Evolutionary conservation across 1,140 invertebrate species (phyloP), one percentile per base, ranked within the genome.

Genomic region (Ylistrum balloti): DNA sequence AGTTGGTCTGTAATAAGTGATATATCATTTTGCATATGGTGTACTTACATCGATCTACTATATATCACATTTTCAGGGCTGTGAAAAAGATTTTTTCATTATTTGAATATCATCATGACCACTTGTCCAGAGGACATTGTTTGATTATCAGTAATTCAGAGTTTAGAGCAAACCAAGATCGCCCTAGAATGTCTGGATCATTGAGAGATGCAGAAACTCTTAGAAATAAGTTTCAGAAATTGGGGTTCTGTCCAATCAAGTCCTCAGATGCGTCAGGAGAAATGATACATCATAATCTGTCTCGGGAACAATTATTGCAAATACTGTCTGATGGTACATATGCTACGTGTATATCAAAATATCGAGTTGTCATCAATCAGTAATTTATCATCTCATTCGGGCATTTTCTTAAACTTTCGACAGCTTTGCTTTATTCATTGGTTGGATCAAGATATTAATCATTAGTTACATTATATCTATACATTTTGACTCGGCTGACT

Each of bases 181-280:
- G 56, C 9, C n/a, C 56, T 0, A 74, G 13, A 74, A 74, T 22
- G n/a, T 0, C 15, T 1, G 56, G 56, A 74, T 74, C 56, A 28
- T 74, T 74, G 56, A 74, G 56, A 74, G 56, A 74, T 74, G 56
- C 56, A n/a, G 28, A n/a, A n/a, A 74, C 56, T 28, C 56, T 74
- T 22, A 74, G n/a, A 28, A 74, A 74, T 5, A 22, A 74, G 28
- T 28, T 74, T 28, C 22, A 28, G n/a, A 17, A 22, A 1, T 28
- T 74, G 56, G 56, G 56, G 56, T 74, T 74, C 11, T n/a, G 28
- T 74, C 56, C 56, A 28, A 74, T 74, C 1, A 74, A 3, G n/a
- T 17, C 22, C 22, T 17, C 9, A 74, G 56, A 74, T 11, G 56
- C 22, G 28, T 74, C 56, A 28, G n/a, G 28, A 28, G 56, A 74